Evolutionary conservation across 2,797 vertebrate species (phyloP), one percentile per base, ranked within the genome.

Genomic region (Helostoma temminkii): DNA sequence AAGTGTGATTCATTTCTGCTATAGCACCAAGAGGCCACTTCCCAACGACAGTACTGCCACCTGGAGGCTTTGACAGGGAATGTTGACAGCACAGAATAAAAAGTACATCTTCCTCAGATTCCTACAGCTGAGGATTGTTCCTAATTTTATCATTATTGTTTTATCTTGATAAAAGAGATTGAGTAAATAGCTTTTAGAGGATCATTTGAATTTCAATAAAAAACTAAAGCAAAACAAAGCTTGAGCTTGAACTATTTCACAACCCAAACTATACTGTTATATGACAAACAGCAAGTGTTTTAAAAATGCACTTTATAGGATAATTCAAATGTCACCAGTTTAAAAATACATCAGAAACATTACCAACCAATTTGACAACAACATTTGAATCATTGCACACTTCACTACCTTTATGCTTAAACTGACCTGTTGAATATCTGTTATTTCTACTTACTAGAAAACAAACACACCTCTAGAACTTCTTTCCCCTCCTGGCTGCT

Each of bases 401-500:
- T 2, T 30, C 6, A 18, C 12, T 22, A 32, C 6, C 11, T 16
- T 22, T 15, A 54, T 36, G 19, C 21, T 11, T 12, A 32, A 34
- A 52, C 34, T 22, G 10, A 6, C 7, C 6, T 39, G 9, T 55
- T 10, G 25, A 36, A 22, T 19, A 28, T 16, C 26, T 25, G 28
- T 9, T 45, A 43, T 9, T 9, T 54, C 12, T 21, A 2, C 54
- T 21, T 36, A n/a, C n/a, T n/a, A 26, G 15, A 36, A 55, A 46
- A 26, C 19, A 32, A 50, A 73, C 85, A 9, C n/a, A 91, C 91
- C 90, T 91, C 87, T 0, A 94, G 84, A 60, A 94, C 91, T 32
- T 95, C 93, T 65, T 82, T 91, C 65, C 90, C 91, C 74, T 95
- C 94, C 74, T 93, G 90, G 76, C 57, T 73, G 42, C 94, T n/a